Percentiles rank a stretch among this genome's conserved stretches.
phyloP scores from a whole-genome alignment of 2,113 vertebrate genomes.

The Chroicocephalus ridibundus region DNA sequence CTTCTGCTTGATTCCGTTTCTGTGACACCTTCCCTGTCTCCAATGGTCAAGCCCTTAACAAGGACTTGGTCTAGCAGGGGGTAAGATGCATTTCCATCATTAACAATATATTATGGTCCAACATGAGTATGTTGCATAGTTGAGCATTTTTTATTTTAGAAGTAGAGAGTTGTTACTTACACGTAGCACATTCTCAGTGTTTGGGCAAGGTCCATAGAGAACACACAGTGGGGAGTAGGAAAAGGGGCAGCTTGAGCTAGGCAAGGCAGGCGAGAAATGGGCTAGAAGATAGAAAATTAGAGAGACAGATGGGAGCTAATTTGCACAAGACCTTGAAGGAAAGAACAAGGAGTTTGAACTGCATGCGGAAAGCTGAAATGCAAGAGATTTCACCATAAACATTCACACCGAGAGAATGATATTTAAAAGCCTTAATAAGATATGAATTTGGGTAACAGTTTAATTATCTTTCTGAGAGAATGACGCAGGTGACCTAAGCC shows the following conservation, averaged over 20 bases:
- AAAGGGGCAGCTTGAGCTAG: background rate
- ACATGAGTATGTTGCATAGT: background rate
- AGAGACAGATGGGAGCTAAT: conserved; percentile 15
- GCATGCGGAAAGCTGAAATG: background rate
- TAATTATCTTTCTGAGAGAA: background rate
- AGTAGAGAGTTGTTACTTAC: background rate
- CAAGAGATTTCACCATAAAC: background rate
- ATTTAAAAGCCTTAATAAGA: background rate
- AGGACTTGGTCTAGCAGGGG: background rate
- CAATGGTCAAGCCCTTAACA: background rate
- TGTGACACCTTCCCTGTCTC: background rate
- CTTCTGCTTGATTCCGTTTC: background rate
- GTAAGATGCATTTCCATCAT: background rate
- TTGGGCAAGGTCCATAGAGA: background rate
- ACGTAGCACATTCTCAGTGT: background rate
- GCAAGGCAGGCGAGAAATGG: background rate
- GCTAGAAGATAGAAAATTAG: background rate
- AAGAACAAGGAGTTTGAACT: background rate
- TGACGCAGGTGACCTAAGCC: background rate
- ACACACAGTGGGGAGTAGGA: background rate
- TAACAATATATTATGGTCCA: background rate
- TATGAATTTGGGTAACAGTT: background rate
- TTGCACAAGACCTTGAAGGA: conserved; percentile 26
- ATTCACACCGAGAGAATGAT: background rate
- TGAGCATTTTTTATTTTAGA: background rate